A percentile compares a stretch with the other conserved stretches of the same genome.
Evolutionary conservation across 2,888 invertebrate genomes (phyloP).

Genomic region (Tipula lateralis): DNA sequence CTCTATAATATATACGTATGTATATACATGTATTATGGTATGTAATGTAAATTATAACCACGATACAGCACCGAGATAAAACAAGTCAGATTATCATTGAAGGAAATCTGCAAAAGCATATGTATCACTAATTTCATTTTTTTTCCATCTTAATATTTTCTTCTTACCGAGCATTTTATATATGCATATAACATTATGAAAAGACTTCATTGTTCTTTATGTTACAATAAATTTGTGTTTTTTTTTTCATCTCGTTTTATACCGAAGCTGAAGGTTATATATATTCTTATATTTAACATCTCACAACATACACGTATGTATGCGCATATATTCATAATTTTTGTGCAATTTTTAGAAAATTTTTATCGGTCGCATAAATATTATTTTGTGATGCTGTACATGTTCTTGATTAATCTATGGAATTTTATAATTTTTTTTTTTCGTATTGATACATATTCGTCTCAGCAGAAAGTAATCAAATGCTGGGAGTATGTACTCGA

Average conservation of each 20-base stretch:
- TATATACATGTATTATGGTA: too few relatives aligned
- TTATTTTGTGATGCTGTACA: not conserved
- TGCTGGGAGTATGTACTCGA: not conserved
- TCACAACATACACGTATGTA: not conserved
- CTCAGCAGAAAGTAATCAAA: not conserved
- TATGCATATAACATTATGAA: not conserved
- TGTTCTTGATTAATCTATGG: not conserved
- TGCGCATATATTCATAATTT: not conserved
- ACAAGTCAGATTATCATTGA: conserved; percentile 19
- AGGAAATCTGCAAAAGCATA: not conserved
- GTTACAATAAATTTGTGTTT: conserved; percentile 2
- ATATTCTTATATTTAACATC: not conserved
- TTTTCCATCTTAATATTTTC: not conserved
- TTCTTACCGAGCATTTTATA: not conserved
- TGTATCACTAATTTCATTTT: not conserved
- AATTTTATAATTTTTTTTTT: conserved; percentile 9
- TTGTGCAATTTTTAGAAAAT: conserved; percentile 2
- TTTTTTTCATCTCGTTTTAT: not conserved
- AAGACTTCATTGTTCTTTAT: conserved; percentile 19
- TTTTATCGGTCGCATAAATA: not conserved
- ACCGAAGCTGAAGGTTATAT: conserved; percentile 24
- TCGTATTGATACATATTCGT: not conserved
- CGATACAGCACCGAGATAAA: not conserved
- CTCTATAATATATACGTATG: too few relatives aligned
- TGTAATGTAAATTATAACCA: not conserved